Conservation (phyloP, 2,888 invertebrate genomes). For the Salpingus planirostris region DNA sequence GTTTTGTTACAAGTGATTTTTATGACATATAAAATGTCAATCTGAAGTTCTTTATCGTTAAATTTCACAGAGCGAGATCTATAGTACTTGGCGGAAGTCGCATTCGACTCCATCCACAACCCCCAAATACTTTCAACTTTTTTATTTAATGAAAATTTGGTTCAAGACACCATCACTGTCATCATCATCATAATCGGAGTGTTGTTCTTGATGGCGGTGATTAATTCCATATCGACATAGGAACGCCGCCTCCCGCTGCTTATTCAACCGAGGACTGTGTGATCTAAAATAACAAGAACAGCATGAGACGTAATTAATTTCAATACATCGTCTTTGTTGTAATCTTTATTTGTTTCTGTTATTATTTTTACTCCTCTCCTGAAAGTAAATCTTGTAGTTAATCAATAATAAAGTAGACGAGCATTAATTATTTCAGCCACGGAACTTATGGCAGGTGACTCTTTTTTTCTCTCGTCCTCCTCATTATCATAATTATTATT, state of each 20-base stretch:
- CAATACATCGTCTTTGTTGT: slow-evolving; percentile 19
- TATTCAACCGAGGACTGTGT: slow-evolving; percentile 30
- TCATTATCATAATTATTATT: too few species aligned
- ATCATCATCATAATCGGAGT: too few species aligned
- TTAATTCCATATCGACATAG: slow-evolving; percentile 36
- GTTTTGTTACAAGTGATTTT: slow-evolving; percentile 40
- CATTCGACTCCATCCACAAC: slow-evolving; percentile 16
- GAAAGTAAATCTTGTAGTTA: too few species aligned
- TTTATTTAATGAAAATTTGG: too few species aligned
- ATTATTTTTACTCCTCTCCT: background rate
- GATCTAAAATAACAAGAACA: slow-evolving; percentile 38
- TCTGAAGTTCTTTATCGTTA: slow-evolving; percentile 32
- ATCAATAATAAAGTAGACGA: too few species aligned
- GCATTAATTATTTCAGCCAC: too few species aligned
- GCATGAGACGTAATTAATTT: slow-evolving; percentile 38
- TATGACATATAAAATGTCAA: slow-evolving; percentile 38
- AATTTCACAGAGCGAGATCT: slow-evolving; percentile 20
- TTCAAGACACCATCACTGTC: too few species aligned
- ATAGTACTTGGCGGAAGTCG: slow-evolving; percentile 15
- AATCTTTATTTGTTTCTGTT: background rate
- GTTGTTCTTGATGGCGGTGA: slow-evolving; percentile 31
- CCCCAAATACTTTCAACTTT: too few species aligned
- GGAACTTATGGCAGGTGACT: background rate
- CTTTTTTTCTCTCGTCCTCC: slow-evolving; percentile 6
- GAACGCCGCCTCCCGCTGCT: slow-evolving; percentile 26